Evolutionary conservation across 2,888 invertebrate genomes (phyloP), one percentile per base, ranked within the genome.

Genomic region (Synanthedon formicaeformis): DNA sequence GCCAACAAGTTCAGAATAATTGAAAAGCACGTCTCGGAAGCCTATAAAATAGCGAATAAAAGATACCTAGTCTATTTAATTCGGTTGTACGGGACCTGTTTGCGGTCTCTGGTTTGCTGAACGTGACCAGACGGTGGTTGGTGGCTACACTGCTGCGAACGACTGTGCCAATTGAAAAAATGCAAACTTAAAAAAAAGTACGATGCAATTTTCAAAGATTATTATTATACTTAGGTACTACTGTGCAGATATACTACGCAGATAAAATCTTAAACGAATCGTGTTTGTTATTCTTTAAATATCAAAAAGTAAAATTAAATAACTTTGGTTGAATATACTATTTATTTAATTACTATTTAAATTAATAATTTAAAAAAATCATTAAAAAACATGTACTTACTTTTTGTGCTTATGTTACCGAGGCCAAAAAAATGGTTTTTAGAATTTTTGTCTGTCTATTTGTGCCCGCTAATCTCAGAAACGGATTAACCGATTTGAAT

Each of bases 111-210:
- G 75, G 82, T 85, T 83, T 82, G 78, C 75, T 59, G 83, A 84
- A 86, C 85, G 86, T 87, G 86, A 85, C 82, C 81, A 81, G 85
- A 83, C 82, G 67, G 71, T 65, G 66, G 69, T 75, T 71, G 70
- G 63, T 62, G 64, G 60, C 55, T 56, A 66, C 65, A 68, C 66
- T 69, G 69, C 66, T 10, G 10, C 2, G 34, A 66, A 72, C 74
- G 76, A 71, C 77, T 70, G 68, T 64, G 69, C 73, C 45, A 45
- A 45, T 45, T 34, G 6, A 34, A 10, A 34, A 34, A 34, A 34
- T 45, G 13, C 13, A 14, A 45, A 45, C 45, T 45, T n/a, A 45
- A 45, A 45, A 45, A n/a, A 45, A 34, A 34, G 2, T n/a, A 45
- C 45, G 2, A 45, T 45, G 12, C 45, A 45, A 13, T 45, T 45